Evolutionary conservation across 1,140 invertebrate species (phyloP).

Genomic region (Philotrypesis tridentata): DNA sequence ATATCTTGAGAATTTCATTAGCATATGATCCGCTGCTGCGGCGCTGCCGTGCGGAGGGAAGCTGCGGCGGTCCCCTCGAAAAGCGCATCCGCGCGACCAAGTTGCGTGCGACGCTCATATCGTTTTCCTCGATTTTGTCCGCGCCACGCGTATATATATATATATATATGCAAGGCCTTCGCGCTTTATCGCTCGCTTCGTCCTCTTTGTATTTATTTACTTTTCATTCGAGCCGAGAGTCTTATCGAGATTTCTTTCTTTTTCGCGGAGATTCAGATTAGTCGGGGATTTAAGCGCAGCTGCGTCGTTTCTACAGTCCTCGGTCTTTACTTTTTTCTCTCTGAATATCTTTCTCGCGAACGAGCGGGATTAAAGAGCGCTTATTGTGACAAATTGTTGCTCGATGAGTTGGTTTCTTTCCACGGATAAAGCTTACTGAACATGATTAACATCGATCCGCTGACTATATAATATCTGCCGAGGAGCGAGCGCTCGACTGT

Average conservation of each 20-base stretch:
- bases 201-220: slow-evolving; percentile 32
- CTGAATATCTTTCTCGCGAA: background rate
- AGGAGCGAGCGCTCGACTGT: too few species aligned
- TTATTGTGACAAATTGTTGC: too few species aligned
- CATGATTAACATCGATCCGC: too few species aligned
- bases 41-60: too few species aligned
- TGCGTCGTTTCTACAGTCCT: background rate
- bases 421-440: too few species aligned
- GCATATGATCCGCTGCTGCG: slow-evolving; percentile 56
- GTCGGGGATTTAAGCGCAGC: too few species aligned
- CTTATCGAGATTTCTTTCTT: slow-evolving; percentile 38
- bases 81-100: background rate
- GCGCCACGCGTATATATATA: too few species aligned
- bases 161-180: background rate
- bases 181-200: slow-evolving; percentile 30
- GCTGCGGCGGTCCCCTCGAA: background rate
- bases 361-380: too few species aligned
- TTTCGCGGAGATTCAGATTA: slow-evolving; percentile 10
- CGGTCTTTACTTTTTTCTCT: background rate
- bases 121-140: slow-evolving; percentile 14
- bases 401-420: too few species aligned
- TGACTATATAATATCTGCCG: too few species aligned
- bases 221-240: too few species aligned
- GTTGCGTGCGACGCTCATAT: background rate
- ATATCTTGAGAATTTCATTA: slow-evolving; percentile 63